A percentile compares a stretch with the other conserved stretches of the same genome.
Conservation (phyloP, 37 sponge, comb jelly and placozoan genomes). For the Haliclona indistincta region DNA sequence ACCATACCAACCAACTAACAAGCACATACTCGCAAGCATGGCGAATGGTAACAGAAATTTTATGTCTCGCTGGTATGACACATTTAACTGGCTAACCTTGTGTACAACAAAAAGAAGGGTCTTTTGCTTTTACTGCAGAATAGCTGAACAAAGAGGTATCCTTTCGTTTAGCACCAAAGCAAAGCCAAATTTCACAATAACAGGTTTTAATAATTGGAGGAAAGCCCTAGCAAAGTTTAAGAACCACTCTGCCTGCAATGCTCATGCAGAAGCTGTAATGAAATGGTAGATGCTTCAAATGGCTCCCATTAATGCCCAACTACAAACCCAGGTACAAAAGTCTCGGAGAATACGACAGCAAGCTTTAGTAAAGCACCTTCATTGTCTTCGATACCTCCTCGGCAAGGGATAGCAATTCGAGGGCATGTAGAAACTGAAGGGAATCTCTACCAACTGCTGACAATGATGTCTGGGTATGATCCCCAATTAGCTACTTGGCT, state of each 20-base stretch:
- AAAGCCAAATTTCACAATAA: slow-evolving; percentile 24
- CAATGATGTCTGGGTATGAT: slow-evolving; percentile 13
- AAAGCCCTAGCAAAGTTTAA: slow-evolving; percentile 44
- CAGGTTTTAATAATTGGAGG: slow-evolving; percentile 62
- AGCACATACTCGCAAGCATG: too few relatives aligned
- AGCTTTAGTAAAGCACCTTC: slow-evolving; percentile 30
- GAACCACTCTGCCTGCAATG: slow-evolving; percentile 1
- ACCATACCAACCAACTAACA: too few relatives aligned
- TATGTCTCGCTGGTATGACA: too few relatives aligned
- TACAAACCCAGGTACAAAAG: slow-evolving; percentile 11
- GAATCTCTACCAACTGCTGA: slow-evolving; percentile 31
- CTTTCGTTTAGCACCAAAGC: slow-evolving; percentile 24
- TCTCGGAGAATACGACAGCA: slow-evolving; percentile 9
- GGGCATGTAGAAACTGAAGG: slow-evolving; percentile 47
- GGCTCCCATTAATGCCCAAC: slow-evolving; percentile 2
- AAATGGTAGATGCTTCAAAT: slow-evolving; percentile 7
- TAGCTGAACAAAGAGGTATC: not conserved
- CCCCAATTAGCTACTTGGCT: slow-evolving; percentile 2
- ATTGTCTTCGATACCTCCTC: slow-evolving; percentile 14
- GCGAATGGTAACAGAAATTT: too few relatives aligned
- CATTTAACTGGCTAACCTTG: slow-evolving; percentile 31
- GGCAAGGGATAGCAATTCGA: slow-evolving; percentile 26
- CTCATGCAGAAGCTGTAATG: slow-evolving; percentile 33
- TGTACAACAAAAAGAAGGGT: slow-evolving; percentile 21
- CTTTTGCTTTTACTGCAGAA: slow-evolving; percentile 50